These are phyloP conservation scores for Gasterosteus aculeatus DNA, from an alignment of 2,113 vertebrate genomes.

Conservation along the genomic window DNA sequence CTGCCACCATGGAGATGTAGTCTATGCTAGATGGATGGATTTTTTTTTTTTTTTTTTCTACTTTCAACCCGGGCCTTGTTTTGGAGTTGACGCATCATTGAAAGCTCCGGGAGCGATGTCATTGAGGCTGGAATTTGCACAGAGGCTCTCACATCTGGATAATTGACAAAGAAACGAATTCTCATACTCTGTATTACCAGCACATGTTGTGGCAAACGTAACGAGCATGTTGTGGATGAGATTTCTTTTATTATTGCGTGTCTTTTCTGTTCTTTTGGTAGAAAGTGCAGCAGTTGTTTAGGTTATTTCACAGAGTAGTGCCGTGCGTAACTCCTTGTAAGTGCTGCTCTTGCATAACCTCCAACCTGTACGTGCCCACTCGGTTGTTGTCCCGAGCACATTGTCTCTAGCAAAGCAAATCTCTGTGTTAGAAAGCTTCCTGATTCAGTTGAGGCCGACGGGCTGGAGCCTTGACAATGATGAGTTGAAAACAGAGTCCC, in stretches of 20 bases:
- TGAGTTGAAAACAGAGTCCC: constrained; percentile 62
- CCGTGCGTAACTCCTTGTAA: constrained; percentile 28
- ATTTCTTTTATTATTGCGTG: neutral
- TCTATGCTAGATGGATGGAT: constrained; percentile 22
- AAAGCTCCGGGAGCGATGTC: constrained; percentile 17
- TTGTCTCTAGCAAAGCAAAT: constrained; percentile 41
- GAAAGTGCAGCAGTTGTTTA: constrained; percentile 30
- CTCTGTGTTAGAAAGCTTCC: constrained; percentile 47
- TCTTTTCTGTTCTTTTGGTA: constrained; percentile 33
- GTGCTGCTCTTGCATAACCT: constrained; percentile 19
- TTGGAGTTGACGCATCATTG: constrained; percentile 19
- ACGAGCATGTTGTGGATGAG: constrained; percentile 14
- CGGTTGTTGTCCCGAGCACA: constrained; percentile 18
- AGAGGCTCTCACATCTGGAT: constrained; percentile 28
- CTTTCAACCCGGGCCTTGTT: constrained; percentile 35
- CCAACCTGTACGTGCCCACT: constrained; percentile 40
- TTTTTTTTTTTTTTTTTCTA: constrained; percentile 22
- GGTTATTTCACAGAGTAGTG: constrained; percentile 9
- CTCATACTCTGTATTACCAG: neutral
- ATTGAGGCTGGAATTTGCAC: constrained; percentile 29
- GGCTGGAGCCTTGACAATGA: constrained; percentile 50
- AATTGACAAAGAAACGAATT: constrained; percentile 4
- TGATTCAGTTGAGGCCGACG: constrained; percentile 30
- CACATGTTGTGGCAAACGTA: constrained; percentile 9
- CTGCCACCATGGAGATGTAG: constrained; percentile 25